phyloP scores from a whole-genome alignment of 92 coral and sea anemone genomes.

The Porites divaricata region DNA sequence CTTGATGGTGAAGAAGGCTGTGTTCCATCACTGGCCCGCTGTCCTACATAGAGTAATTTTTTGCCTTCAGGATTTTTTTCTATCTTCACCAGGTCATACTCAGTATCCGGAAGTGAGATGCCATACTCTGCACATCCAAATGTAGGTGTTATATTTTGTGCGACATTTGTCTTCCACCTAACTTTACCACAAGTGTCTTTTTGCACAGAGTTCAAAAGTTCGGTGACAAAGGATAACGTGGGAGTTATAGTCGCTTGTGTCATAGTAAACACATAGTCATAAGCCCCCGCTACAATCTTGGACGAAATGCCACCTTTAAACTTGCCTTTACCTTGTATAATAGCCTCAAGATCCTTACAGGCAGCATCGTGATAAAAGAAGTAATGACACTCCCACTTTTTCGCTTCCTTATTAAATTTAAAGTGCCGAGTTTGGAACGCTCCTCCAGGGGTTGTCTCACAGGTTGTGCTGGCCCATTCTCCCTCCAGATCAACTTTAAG shows the following conservation, averaged over 20 bases:
- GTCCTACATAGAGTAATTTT: constrained; percentile 74
- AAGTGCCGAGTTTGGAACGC: constrained; percentile 83
- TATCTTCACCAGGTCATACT: constrained; percentile 79
- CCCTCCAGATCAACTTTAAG: constrained; percentile 50
- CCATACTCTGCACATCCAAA: constrained; percentile 67
- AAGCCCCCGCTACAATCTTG: constrained; percentile 59
- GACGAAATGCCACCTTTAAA: constrained; percentile 59
- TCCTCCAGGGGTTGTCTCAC: constrained; percentile 71
- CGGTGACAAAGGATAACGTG: constrained; percentile 39
- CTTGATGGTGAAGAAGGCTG: constrained; percentile 54
- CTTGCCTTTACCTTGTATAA: constrained; percentile 62
- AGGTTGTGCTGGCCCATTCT: constrained; percentile 80
- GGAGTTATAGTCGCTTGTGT: constrained; percentile 73
- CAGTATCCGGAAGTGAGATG: constrained; percentile 72
- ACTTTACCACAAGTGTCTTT: constrained; percentile 69
- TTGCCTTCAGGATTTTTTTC: constrained; percentile 48
- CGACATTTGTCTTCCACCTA: constrained; percentile 57
- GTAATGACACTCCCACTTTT: constrained; percentile 67
- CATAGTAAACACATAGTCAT: constrained; percentile 72
- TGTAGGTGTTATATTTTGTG: constrained; percentile 71
- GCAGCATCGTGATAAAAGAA: constrained; percentile 66
- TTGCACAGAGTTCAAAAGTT: constrained; percentile 51
- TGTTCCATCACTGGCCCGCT: constrained; percentile 60
- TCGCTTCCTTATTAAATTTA: constrained; percentile 45
- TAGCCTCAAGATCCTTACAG: constrained; percentile 70